A percentile compares a stretch with the other conserved stretches of the same genome.
phyloP scores from a whole-genome alignment of 2,797 vertebrate genomes.

The Iguana delicatissima region DNA sequence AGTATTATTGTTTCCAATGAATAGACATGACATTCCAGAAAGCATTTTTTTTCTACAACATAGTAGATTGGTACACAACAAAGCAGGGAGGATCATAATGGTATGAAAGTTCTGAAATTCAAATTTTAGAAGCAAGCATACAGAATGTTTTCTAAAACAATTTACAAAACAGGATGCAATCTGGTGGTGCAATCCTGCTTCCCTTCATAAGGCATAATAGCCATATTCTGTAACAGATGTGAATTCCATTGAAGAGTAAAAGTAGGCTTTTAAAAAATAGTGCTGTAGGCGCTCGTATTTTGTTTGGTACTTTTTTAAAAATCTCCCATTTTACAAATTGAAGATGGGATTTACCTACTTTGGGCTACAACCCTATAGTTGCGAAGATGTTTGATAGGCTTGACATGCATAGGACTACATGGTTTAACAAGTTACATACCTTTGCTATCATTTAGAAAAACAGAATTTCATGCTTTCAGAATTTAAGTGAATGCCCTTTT shows the following conservation, averaged over 20 bases:
- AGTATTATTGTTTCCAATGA: neutral
- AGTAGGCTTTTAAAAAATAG: constrained; percentile 27
- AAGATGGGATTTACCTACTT: neutral
- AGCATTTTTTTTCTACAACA: neutral
- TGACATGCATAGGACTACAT: neutral
- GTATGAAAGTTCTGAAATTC: neutral
- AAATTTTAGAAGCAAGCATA: constrained; percentile 38
- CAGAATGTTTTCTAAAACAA: constrained; percentile 21
- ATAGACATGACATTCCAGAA: neutral
- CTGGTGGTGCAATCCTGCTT: neutral
- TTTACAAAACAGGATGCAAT: constrained; percentile 15
- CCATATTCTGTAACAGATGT: constrained; percentile 23
- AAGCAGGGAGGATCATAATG: constrained; percentile 26
- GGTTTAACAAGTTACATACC: constrained; percentile 46
- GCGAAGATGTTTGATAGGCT: too few relatives aligned
- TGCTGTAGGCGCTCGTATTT: neutral
- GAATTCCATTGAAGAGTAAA: constrained; percentile 33
- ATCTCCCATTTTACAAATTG: neutral
- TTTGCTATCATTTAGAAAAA: constrained; percentile 54
- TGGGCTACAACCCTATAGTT: too few relatives aligned
- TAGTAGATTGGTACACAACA: constrained; percentile 31
- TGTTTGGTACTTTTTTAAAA: neutral
- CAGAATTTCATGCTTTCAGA: constrained; percentile 57
- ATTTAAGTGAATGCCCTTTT: constrained; percentile 24
- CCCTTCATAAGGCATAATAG: constrained; percentile 26